phyloP scores from a whole-genome alignment of 2,113 vertebrate genomes.

The Thalassarche chlororhynchos region DNA sequence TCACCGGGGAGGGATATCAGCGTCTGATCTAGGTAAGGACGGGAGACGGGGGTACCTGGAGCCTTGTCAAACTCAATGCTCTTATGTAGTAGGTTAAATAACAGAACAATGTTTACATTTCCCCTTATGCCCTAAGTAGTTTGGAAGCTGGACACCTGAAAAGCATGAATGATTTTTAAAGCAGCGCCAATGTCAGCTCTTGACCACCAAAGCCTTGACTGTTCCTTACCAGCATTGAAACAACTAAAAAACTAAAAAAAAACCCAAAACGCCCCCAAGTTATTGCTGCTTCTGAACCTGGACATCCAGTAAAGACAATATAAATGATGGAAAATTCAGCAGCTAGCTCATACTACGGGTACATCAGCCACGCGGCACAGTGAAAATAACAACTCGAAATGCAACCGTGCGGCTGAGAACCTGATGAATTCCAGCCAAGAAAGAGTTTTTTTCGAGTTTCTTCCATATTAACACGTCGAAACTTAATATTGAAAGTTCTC shows the following conservation, averaged over 20 bases:
- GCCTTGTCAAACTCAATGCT: slow-evolving; percentile 74
- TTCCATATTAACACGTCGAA: background rate
- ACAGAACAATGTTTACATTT: slow-evolving; percentile 78
- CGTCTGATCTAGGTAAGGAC: slow-evolving; percentile 59
- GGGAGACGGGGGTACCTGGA: slow-evolving; percentile 62
- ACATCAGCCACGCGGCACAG: fast-evolving
- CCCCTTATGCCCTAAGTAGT: slow-evolving; percentile 49
- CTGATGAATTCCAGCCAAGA: background rate
- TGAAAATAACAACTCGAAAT: background rate
- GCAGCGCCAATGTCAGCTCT: slow-evolving; percentile 4
- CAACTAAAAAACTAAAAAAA: background rate
- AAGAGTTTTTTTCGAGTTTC: background rate
- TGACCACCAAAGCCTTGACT: slow-evolving; percentile 4
- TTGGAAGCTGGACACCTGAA: slow-evolving; percentile 45
- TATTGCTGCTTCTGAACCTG: background rate
- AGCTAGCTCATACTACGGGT: background rate
- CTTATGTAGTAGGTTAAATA: slow-evolving; percentile 76
- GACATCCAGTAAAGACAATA: background rate
- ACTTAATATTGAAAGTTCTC: background rate
- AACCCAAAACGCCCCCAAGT: background rate
- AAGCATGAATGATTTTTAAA: slow-evolving; percentile 51
- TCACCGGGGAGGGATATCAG: slow-evolving; percentile 69
- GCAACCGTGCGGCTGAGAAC: background rate
- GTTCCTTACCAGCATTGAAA: background rate
- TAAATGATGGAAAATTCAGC: background rate